These are phyloP conservation scores for Tribolium madens DNA, from an alignment of 1,140 invertebrate genomes.

Conservation along the genomic window DNA sequence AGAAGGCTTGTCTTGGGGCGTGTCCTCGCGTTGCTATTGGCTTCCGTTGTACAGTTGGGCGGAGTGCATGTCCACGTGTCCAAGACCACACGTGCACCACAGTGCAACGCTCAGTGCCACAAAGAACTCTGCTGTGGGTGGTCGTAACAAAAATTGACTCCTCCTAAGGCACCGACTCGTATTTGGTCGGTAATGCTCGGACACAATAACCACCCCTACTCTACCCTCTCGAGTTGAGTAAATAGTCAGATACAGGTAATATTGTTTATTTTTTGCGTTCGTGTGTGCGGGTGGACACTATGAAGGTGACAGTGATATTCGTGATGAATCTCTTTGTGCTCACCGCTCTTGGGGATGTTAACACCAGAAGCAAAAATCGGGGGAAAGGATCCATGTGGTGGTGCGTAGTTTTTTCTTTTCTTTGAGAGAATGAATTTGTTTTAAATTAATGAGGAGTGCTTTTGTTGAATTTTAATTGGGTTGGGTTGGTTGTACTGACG, in stretches of 20 bases:
- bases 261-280: slow-evolving; percentile 66
- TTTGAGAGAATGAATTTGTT: background rate
- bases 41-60: slow-evolving; percentile 31
- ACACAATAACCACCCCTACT: slow-evolving; percentile 59
- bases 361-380: slow-evolving; percentile 67
- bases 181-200: slow-evolving; percentile 48
- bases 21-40: slow-evolving; percentile 51
- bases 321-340: slow-evolving; percentile 53
- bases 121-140: slow-evolving; percentile 61
- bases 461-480: slow-evolving; percentile 11
- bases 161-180: slow-evolving; percentile 60
- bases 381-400: slow-evolving; percentile 73
- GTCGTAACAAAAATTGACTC: slow-evolving; percentile 58
- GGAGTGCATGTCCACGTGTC: slow-evolving; percentile 60
- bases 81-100: slow-evolving; percentile 62
- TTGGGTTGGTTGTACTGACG: background rate
- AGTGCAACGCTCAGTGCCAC: slow-evolving; percentile 54
- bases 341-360: slow-evolving; percentile 49
- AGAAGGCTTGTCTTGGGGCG: slow-evolving; percentile 51
- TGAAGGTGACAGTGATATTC: slow-evolving; percentile 51
- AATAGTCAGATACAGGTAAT: slow-evolving; percentile 63
- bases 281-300: slow-evolving; percentile 47
- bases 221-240: slow-evolving; percentile 61
- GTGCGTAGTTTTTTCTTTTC: slow-evolving; percentile 63
- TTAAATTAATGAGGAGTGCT: background rate